These are phyloP conservation scores for Nasonia vitripennis DNA, from an alignment of 1,140 invertebrate species.

Conservation along the genomic window DNA sequence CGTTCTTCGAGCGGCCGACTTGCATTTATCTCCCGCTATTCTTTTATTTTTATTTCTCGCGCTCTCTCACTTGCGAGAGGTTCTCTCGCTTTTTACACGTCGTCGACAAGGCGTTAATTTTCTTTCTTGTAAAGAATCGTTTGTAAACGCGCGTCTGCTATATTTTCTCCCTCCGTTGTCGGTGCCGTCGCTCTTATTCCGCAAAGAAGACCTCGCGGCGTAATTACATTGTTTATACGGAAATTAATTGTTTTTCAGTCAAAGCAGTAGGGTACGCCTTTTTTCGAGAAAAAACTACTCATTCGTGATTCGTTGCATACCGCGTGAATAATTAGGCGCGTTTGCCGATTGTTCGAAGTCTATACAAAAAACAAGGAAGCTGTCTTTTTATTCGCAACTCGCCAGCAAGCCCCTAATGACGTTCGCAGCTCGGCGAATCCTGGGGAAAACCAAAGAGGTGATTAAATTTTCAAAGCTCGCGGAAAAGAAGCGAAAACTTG, in stretches of 20 bases:
- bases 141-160: constrained; percentile 38
- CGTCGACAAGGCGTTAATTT: constrained; percentile 55
- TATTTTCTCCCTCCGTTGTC: neutral
- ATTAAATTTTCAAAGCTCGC: neutral
- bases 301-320: neutral
- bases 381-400: neutral
- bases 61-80: constrained; percentile 9
- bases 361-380: neutral
- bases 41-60: constrained; percentile 17
- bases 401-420: neutral
- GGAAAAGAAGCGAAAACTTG: neutral
- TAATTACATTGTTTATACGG: constrained; percentile 14
- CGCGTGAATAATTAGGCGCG: neutral
- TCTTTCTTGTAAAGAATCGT: constrained; percentile 45
- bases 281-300: neutral
- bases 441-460: neutral
- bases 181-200: neutral
- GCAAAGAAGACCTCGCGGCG: too few species aligned
- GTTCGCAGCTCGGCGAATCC: neutral
- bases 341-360: neutral
- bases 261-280: too few species aligned
- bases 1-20: constrained; percentile 40
- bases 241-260: constrained; percentile 17
- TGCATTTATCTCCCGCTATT: constrained; percentile 28
- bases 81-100: constrained; percentile 46